These are phyloP conservation scores for Cerceris rybyensis DNA, from an alignment of 2,888 invertebrate genomes.

Conservation along the genomic window DNA sequence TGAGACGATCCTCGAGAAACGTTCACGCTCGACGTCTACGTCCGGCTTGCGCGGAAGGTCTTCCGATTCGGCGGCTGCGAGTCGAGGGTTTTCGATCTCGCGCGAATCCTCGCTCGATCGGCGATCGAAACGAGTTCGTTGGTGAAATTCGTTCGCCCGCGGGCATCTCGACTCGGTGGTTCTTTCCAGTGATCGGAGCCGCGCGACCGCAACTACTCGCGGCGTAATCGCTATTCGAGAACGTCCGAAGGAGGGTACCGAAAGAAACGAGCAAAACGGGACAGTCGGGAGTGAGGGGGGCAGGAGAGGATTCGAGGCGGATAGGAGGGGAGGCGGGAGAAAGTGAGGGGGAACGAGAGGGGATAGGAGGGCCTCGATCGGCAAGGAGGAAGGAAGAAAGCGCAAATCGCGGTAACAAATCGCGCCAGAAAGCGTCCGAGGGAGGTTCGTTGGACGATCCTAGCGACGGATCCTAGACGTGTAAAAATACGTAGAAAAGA, in stretches of 20 bases:
- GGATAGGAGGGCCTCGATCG: background rate
- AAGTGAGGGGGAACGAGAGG: slow-evolving; percentile 4
- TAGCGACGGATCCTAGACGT: slow-evolving; percentile 63
- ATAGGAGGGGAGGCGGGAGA: slow-evolving; percentile 2
- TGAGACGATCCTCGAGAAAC: slow-evolving; percentile 1
- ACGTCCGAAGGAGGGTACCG: slow-evolving; percentile 24
- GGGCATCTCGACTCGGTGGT: slow-evolving; percentile 9
- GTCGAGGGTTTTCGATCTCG: no score
- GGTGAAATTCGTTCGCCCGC: slow-evolving; percentile 11
- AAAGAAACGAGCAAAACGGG: slow-evolving; percentile 6
- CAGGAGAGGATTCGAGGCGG: slow-evolving; percentile 1
- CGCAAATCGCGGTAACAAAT: slow-evolving; percentile 45
- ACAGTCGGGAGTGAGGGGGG: background rate
- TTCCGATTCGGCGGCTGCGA: no score
- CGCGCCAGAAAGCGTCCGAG: slow-evolving; percentile 40
- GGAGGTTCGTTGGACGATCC: slow-evolving; percentile 40
- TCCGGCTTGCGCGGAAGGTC: no score
- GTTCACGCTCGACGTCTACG: no score
- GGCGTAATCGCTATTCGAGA: slow-evolving; percentile 40
- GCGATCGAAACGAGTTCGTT: no score
- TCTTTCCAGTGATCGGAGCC: slow-evolving; percentile 38
- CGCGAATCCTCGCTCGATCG: no score
- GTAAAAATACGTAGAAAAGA: slow-evolving; percentile 80
- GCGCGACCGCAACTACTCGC: slow-evolving; percentile 53
- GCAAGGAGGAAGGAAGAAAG: slow-evolving; percentile 11